Percentiles rank a stretch among this genome's conserved stretches.
These are phyloP conservation scores for Diogma glabrata DNA, from an alignment of 2,888 invertebrate genomes.

Conservation along the genomic window DNA sequence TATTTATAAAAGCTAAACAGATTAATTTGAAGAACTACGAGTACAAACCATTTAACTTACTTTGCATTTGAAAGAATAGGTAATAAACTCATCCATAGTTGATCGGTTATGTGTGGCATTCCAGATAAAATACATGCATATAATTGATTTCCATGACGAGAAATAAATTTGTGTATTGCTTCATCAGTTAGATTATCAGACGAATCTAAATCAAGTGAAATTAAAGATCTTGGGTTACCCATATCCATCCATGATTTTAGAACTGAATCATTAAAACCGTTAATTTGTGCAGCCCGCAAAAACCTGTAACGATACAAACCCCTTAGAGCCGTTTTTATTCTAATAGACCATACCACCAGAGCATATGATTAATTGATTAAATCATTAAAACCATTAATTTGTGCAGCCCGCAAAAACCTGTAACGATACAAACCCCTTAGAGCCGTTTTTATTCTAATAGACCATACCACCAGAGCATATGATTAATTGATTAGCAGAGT, in stretches of 20 bases:
- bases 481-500: too few species aligned
- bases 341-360: too few species aligned
- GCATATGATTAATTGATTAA: too few species aligned
- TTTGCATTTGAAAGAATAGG: constrained; percentile 84
- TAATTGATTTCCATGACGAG: constrained; percentile 78
- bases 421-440: too few species aligned
- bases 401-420: constrained; percentile 85
- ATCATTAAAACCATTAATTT: constrained; percentile 96
- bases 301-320: too few species aligned
- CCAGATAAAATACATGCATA: constrained; percentile 82
- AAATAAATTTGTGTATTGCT: constrained; percentile 81
- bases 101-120: constrained; percentile 97
- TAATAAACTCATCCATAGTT: constrained; percentile 92
- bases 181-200: constrained; percentile 94
- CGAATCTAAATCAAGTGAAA: constrained; percentile 84
- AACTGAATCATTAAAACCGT: constrained; percentile 93
- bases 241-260: constrained; percentile 83
- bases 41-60: constrained; percentile 40
- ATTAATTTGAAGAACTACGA: neutral
- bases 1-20: neutral
- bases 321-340: too few species aligned
- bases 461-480: too few species aligned
- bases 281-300: constrained; percentile 91
- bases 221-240: constrained; percentile 67
- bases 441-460: too few species aligned